A percentile compares a stretch with the other conserved stretches of the same genome.
Conservation (phyloP, 1,140 invertebrate species). For the Polypedilum pembai region DNA sequence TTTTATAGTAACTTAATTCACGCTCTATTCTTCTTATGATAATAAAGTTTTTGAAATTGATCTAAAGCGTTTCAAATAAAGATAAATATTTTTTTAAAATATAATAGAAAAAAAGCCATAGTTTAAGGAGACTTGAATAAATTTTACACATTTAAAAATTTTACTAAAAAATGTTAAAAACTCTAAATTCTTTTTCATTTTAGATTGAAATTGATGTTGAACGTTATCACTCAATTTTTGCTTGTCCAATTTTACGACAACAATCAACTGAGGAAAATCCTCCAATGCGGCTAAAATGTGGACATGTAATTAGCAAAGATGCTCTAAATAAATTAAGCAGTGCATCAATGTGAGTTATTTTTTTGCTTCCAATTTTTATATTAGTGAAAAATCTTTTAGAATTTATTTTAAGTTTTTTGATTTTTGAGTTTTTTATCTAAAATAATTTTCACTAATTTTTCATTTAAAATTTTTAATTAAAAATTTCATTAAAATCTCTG, state of each 20-base stretch:
- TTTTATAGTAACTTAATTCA: no score
- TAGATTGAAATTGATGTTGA: constrained; percentile 87
- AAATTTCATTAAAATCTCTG: not conserved
- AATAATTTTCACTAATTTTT: constrained; percentile 28
- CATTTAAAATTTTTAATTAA: not conserved
- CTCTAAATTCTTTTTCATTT: constrained; percentile 35
- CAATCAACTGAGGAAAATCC: constrained; percentile 95
- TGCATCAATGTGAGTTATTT: constrained; percentile 72
- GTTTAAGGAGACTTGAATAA: no score
- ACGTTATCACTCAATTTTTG: constrained; percentile 95
- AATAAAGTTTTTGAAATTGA: no score
- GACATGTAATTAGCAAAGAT: constrained; percentile 96
- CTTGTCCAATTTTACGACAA: constrained; percentile 94
- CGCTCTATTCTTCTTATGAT: no score
- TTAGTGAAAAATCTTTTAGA: not conserved
- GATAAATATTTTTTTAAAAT: no score
- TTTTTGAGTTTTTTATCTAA: constrained; percentile 28
- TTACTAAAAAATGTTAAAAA: not conserved
- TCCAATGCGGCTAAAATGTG: constrained; percentile 92
- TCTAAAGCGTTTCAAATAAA: no score
- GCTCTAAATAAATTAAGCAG: constrained; percentile 90
- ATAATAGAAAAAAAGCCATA: no score
- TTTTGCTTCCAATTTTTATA: not conserved
- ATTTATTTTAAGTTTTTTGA: not conserved
- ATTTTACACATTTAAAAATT: constrained; percentile 2